Base-by-base conservation (phyloP, 2,113 vertebrate genomes). In the Leptobrachium leishanense region DNA sequence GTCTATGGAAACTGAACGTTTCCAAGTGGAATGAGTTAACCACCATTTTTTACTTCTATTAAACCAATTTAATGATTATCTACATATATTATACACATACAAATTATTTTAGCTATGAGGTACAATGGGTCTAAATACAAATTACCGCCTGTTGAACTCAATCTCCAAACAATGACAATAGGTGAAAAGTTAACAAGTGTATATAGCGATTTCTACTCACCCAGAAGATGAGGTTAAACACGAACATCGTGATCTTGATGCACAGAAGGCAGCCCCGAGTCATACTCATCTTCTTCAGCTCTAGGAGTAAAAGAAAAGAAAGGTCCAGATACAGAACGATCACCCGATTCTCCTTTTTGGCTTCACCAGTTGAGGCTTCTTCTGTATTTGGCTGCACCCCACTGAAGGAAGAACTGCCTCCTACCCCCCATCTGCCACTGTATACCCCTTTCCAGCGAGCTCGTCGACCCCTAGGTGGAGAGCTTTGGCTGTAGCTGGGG, bases 171-270 rank as follows among this genome's bases (percentile, higher is more conserved):
- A 31, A 31, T 31, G 20, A 31, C 20, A 31, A 50, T 5, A 50
- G 8, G 46, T 5, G 46, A 50, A 50, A 50, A 50, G 46, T 50
- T 50, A 50, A 50, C 8, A 8, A 50, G 46, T 5, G 8, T 50
- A 50, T 50, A 8, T 50, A 50, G 1, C 4, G 1, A 13, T 74
- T 12, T 11, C 13, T n/a, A 92, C 94, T 90, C 39, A 95, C 94
- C 94, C 94, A 94, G 87, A 95, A 95, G 86, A 95, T 90, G 82
- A 95, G 92, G 84, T 95, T 95, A 81, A 95, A 95, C 85, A 95
- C 82, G 82, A 95, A 94, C 92, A 95, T 92, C 79, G 93, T 82
- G 77, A 94, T 93, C 83, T 95, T 95, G 83, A 94, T 90, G 20
- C 91, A 94, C 77, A 92, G 92, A 67, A 95, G 84, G 84, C 91